Evolutionary conservation across 2,113 vertebrate species (phyloP).

Genomic region (Gasterosteus aculeatus): DNA sequence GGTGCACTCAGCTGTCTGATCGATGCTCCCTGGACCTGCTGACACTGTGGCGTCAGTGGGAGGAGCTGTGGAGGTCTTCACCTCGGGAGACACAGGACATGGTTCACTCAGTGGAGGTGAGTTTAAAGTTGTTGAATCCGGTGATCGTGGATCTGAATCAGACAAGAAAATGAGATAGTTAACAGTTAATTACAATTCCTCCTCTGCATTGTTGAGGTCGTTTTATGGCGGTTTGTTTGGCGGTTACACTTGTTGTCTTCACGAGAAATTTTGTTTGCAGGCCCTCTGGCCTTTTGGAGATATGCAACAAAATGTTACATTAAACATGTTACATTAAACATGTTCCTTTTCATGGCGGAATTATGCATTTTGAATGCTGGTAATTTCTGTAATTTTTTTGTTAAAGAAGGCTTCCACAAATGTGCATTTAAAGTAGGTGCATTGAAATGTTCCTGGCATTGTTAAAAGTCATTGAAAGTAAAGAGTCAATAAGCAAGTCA

Average conservation of each 20-base stretch:
- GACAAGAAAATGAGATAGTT: background rate
- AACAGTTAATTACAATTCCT: background rate
- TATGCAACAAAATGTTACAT: background rate
- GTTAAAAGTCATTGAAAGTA: background rate
- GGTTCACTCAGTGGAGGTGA: conserved; percentile 78
- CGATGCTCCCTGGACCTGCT: conserved; percentile 68
- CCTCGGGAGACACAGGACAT: conserved; percentile 64
- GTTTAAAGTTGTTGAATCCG: conserved; percentile 3
- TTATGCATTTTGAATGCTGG: too few relatives aligned
- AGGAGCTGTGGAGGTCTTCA: conserved; percentile 66
- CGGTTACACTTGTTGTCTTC: background rate
- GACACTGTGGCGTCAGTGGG: conserved; percentile 75
- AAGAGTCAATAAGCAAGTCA: too few relatives aligned
- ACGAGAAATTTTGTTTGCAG: background rate
- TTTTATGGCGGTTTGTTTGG: background rate
- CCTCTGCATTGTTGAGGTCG: background rate
- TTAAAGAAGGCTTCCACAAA: background rate
- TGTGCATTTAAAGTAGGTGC: background rate
- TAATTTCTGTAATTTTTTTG: background rate
- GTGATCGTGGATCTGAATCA: background rate
- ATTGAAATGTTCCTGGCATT: background rate
- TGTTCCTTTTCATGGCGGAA: too few relatives aligned
- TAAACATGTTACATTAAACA: background rate
- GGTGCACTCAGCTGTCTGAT: conserved; percentile 61
- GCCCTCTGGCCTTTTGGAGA: background rate